phyloP scores from a whole-genome alignment of 1,140 invertebrate genomes.

The Triops cancriformis region DNA sequence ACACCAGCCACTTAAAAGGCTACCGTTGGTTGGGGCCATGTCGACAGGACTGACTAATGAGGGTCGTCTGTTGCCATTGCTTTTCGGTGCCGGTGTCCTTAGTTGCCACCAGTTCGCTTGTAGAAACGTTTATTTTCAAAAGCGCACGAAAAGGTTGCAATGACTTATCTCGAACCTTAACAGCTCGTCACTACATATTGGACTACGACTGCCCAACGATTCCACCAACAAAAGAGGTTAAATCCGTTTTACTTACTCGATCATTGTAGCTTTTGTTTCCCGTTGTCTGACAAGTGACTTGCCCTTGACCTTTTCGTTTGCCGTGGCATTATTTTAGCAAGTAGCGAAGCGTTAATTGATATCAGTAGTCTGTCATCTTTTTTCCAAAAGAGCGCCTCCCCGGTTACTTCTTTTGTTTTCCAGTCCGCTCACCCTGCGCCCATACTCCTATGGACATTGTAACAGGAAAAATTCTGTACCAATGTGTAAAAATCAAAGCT shows the following conservation, averaged over 20 bases:
- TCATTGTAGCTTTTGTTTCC: not conserved
- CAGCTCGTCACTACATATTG: not conserved
- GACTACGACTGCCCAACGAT: not conserved
- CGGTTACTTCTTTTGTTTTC: not conserved
- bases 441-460: not conserved
- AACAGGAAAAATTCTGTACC: not conserved
- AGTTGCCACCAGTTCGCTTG: not conserved
- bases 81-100: not conserved
- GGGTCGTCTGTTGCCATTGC: not conserved
- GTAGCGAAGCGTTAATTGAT: not conserved
- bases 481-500: not conserved
- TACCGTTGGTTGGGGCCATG: not conserved
- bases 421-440: not conserved
- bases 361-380: not conserved
- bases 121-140: not conserved
- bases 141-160: not conserved
- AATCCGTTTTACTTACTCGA: not conserved
- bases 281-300: not conserved
- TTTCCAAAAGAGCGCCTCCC: not conserved
- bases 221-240: not conserved
- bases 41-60: not conserved
- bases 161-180: not conserved
- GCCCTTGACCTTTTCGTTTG: not conserved
- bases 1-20: not conserved
- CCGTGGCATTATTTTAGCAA: not conserved